A percentile compares a stretch with the other conserved stretches of the same genome.
Conservation (phyloP, 2,888 invertebrate genomes). For the Patella caerulea region DNA sequence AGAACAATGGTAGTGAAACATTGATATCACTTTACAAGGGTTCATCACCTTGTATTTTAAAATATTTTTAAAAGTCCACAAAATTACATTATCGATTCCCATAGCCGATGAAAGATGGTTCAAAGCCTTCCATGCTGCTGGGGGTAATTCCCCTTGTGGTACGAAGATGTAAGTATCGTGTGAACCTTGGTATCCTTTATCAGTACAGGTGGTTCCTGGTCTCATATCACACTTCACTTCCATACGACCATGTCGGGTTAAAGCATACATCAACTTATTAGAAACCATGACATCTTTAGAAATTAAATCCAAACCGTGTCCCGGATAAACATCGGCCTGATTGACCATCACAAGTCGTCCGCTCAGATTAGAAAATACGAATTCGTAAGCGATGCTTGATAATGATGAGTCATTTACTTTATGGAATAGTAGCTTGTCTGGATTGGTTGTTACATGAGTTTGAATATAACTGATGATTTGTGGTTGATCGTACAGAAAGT, state of each 20-base stretch:
- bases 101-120: background rate
- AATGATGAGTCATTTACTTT: too few species aligned
- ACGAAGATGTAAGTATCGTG: conserved; percentile 18
- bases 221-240: conserved; percentile 4
- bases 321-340: conserved; percentile 2
- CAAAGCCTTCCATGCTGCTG: background rate
- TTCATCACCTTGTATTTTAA: conserved; percentile 3
- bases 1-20: conserved; percentile 16
- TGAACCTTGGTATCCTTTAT: background rate
- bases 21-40: conserved; percentile 4
- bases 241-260: conserved; percentile 2
- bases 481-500: conserved; percentile 19
- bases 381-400: background rate
- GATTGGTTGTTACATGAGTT: background rate
- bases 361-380: conserved; percentile 10
- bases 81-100: conserved; percentile 1
- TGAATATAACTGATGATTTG: background rate
- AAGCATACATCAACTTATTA: conserved; percentile 9
- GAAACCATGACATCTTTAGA: conserved; percentile 10
- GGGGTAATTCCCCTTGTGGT: background rate
- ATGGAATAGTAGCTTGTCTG: too few species aligned
- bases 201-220: background rate
- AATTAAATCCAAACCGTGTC: conserved; percentile 2
- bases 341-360: conserved; percentile 20
- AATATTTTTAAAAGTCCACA: background rate